Conservation (phyloP, 2,113 vertebrate genomes). For the Collichthys lucidus region DNA sequence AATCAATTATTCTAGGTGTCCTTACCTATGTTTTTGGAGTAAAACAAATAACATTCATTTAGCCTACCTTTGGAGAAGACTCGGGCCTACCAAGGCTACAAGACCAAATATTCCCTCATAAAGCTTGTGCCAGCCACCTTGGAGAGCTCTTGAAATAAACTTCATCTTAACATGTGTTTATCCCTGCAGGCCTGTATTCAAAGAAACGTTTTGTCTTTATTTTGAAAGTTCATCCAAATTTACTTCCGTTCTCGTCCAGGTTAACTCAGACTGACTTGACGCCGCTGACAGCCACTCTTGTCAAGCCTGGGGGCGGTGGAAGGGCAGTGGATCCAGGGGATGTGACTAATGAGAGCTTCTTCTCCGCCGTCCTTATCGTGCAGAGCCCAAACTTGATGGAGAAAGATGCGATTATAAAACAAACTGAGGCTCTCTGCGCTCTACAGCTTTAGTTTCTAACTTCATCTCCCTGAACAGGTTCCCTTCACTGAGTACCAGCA, state of each 20-base stretch:
- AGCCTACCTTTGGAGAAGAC: background rate
- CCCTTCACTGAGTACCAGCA: too few relatives aligned
- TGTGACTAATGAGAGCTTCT: slow-evolving; percentile 40
- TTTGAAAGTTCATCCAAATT: slow-evolving; percentile 28
- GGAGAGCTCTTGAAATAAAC: background rate
- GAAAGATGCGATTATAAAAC: slow-evolving; percentile 8
- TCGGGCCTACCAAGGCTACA: background rate
- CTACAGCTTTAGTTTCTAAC: slow-evolving; percentile 18
- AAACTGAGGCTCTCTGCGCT: slow-evolving; percentile 1
- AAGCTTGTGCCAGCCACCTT: background rate
- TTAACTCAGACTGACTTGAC: background rate
- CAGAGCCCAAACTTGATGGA: slow-evolving; percentile 26
- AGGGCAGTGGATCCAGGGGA: slow-evolving; percentile 60
- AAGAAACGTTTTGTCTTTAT: slow-evolving; percentile 14
- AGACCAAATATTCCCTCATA: background rate
- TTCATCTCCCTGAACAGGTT: slow-evolving; percentile 11
- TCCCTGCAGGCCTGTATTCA: background rate
- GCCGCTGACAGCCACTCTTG: slow-evolving; percentile 12
- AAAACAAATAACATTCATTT: background rate
- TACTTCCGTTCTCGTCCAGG: background rate
- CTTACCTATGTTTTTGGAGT: background rate
- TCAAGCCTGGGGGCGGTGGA: slow-evolving; percentile 34
- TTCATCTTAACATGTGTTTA: background rate
- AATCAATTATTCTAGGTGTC: background rate
- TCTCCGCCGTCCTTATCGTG: slow-evolving; percentile 16